phyloP scores from a whole-genome alignment of 2,888 invertebrate species.

The Chloroclysta siterata region DNA sequence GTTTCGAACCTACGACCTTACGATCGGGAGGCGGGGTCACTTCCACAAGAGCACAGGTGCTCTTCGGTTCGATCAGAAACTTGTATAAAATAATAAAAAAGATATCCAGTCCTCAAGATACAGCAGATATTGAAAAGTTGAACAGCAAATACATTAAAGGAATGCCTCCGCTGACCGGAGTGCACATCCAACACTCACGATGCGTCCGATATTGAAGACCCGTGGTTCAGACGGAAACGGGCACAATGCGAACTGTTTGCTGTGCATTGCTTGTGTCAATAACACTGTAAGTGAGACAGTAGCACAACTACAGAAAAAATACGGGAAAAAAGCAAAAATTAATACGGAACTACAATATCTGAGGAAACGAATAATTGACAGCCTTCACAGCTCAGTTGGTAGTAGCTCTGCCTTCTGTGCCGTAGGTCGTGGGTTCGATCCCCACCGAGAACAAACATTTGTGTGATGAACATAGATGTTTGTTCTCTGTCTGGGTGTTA shows the following conservation, averaged over 20 bases:
- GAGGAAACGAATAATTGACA: too few relatives aligned
- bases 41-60: too few relatives aligned
- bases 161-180: conserved; percentile 24
- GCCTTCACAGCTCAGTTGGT: too few relatives aligned
- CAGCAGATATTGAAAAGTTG: conserved; percentile 18
- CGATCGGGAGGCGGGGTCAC: too few relatives aligned
- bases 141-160: conserved; percentile 29
- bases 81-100: neutral
- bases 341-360: too few relatives aligned
- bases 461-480: too few relatives aligned
- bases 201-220: conserved; percentile 31
- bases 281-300: neutral
- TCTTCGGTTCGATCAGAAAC: too few relatives aligned
- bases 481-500: too few relatives aligned
- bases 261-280: conserved; percentile 23
- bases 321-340: neutral
- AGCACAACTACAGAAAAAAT: neutral
- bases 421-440: too few relatives aligned
- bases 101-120: neutral
- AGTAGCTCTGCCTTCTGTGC: too few relatives aligned
- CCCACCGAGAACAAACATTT: too few relatives aligned
- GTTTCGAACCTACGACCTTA: too few relatives aligned
- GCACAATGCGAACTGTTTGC: conserved; percentile 21
- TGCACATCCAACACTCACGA: conserved; percentile 31
- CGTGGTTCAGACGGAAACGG: conserved; percentile 11